These are phyloP conservation scores for Takifugu ocellatus DNA, from an alignment of 2,797 vertebrate genomes.

Conservation along the genomic window DNA sequence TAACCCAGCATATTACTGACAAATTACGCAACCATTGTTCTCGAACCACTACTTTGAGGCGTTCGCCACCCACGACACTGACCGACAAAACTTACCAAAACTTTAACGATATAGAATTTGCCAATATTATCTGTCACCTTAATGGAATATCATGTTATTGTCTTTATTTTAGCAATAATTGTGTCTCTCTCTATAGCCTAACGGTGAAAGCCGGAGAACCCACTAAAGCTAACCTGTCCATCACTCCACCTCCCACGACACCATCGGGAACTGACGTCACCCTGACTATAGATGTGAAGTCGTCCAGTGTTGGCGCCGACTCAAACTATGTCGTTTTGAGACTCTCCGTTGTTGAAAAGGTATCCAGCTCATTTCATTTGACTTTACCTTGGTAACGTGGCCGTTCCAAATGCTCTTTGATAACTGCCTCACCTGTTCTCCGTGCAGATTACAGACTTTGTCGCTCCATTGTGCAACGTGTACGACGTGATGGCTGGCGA, in stretches of 20 bases:
- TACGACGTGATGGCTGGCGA: constrained; percentile 13
- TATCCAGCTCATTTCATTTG: constrained; percentile 29
- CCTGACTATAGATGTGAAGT: constrained; percentile 66
- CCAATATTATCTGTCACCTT: too few relatives aligned
- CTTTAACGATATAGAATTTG: too few relatives aligned
- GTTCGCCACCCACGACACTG: too few relatives aligned
- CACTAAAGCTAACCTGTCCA: constrained; percentile 39
- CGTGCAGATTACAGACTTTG: constrained; percentile 70
- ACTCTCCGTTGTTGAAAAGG: constrained; percentile 70
- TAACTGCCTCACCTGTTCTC: background rate
- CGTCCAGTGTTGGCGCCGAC: constrained; percentile 27
- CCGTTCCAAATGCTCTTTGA: background rate
- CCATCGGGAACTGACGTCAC: constrained; percentile 70
- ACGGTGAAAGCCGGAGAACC: constrained; percentile 39
- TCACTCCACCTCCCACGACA: constrained; percentile 50
- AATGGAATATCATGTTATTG: too few relatives aligned
- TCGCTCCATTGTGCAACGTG: constrained; percentile 57
- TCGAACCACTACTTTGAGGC: too few relatives aligned
- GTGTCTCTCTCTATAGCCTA: constrained; percentile 42
- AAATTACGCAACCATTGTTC: too few relatives aligned
- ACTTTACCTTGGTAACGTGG: too few relatives aligned
- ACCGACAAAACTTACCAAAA: too few relatives aligned
- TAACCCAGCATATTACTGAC: too few relatives aligned
- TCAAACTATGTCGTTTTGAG: constrained; percentile 69
- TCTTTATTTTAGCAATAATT: background rate